Conservation (phyloP, 2,797 vertebrate genomes). For the Esox masquinongy region DNA sequence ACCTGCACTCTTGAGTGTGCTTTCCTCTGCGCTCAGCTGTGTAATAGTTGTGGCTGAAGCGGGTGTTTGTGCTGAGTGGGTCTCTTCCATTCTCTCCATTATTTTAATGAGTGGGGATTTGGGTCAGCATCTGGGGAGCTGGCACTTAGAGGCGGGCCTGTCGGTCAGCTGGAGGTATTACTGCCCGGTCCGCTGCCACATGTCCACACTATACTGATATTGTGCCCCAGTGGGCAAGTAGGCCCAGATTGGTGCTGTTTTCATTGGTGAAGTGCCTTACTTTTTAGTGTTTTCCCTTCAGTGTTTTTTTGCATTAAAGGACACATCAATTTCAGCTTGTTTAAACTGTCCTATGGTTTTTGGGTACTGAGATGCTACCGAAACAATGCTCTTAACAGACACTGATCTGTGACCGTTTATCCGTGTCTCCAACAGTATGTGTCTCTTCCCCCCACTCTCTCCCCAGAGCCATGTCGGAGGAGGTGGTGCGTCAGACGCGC, state of each 20-base stretch:
- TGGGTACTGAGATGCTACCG: not conserved
- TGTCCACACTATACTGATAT: not conserved
- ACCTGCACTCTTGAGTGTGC: not conserved
- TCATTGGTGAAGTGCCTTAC: not conserved
- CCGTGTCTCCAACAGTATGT: not conserved
- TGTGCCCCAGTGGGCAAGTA: not conserved
- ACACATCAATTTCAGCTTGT: not conserved
- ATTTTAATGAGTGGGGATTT: slow-evolving; percentile 47
- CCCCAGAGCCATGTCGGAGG: slow-evolving; percentile 89
- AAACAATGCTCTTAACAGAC: not conserved
- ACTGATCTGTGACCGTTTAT: not conserved
- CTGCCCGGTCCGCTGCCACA: not conserved
- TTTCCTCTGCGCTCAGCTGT: slow-evolving; percentile 35
- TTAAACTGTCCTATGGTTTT: not conserved
- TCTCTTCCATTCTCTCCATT: slow-evolving; percentile 39
- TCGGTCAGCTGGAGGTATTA: not conserved
- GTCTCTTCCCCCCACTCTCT: slow-evolving; percentile 2
- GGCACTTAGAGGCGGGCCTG: slow-evolving; percentile 10
- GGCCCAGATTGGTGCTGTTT: not conserved
- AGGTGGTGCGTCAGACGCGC: slow-evolving; percentile 90
- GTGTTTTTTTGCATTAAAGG: not conserved
- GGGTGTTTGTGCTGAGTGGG: slow-evolving; percentile 29
- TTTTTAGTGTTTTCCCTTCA: no score
- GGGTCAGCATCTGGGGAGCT: slow-evolving; percentile 55
- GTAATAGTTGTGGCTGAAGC: slow-evolving; percentile 28